phyloP scores from a whole-genome alignment of 2,888 invertebrate genomes.

The Pseudeuparius sepicola region DNA sequence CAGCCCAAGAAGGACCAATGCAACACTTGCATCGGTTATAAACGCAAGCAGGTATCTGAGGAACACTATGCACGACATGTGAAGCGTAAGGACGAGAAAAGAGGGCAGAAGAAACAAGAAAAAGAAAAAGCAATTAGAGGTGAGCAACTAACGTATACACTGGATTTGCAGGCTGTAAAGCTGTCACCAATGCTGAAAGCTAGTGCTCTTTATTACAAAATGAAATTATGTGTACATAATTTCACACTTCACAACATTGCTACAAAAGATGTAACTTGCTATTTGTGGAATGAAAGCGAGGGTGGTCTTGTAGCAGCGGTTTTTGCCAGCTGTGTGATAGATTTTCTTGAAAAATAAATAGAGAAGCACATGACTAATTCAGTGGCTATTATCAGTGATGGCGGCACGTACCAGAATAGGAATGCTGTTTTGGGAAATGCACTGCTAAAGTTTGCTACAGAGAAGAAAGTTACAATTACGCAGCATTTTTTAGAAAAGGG shows the following conservation, averaged over 20 bases:
- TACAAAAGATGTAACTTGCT: slow-evolving; percentile 14
- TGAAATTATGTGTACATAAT: too few species aligned
- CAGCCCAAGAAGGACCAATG: not conserved
- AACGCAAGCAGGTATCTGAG: not conserved
- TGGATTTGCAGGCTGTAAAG: too few species aligned
- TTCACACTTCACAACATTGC: too few species aligned
- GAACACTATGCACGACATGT: slow-evolving; percentile 2
- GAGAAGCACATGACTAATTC: too few species aligned
- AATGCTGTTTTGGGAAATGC: slow-evolving; percentile 12
- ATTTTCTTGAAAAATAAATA: too few species aligned
- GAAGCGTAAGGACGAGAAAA: slow-evolving; percentile 3
- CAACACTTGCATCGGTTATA: slow-evolving; percentile 4
- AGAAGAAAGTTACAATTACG: slow-evolving; percentile 1
- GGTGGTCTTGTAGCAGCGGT: slow-evolving; percentile 12
- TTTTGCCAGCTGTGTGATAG: slow-evolving; percentile 10
- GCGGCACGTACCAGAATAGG: slow-evolving; percentile 14
- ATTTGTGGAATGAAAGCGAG: slow-evolving; percentile 16
- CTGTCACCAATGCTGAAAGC: too few species aligned
- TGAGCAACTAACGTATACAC: too few species aligned
- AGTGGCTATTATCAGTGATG: slow-evolving; percentile 7
- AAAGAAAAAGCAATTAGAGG: slow-evolving; percentile 3
- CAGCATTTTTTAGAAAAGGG: slow-evolving; percentile 7
- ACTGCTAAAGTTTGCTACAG: slow-evolving; percentile 6
- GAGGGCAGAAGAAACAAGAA: slow-evolving; percentile 1
- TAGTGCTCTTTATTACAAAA: too few species aligned